Conservation (phyloP, 2,888 invertebrate species). For the Metopia argyrocephala region DNA sequence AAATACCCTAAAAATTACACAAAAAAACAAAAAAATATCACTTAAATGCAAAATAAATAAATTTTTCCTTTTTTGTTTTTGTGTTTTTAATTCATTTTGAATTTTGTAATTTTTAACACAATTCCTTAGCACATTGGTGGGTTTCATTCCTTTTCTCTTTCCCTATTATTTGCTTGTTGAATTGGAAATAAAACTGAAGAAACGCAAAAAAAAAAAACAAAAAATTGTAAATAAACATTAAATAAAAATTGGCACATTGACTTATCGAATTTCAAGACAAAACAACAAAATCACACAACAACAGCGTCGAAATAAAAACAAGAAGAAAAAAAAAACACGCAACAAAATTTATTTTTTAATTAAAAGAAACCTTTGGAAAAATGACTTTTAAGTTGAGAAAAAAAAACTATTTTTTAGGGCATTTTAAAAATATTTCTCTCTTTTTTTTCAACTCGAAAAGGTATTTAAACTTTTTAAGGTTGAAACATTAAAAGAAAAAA, state of each 20-base stretch:
- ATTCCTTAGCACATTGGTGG: conserved; percentile 26
- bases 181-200: conserved; percentile 2
- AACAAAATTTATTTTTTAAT: conserved; percentile 27
- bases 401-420: conserved; percentile 39
- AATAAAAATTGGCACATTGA: conserved; percentile 65
- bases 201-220: conserved; percentile 22
- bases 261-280: conserved; percentile 66
- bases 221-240: conserved; percentile 55
- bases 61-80: conserved; percentile 1
- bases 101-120: conserved; percentile 56
- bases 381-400: neutral
- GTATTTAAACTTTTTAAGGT: conserved; percentile 55
- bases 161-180: neutral
- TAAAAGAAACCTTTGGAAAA: conserved; percentile 49
- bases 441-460: neutral
- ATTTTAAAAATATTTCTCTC: conserved; percentile 5
- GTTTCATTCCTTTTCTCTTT: neutral
- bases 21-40: conserved; percentile 20
- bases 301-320: too few relatives aligned
- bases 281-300: too few relatives aligned
- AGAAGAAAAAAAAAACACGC: neutral
- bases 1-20: conserved; percentile 20
- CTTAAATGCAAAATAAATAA: conserved; percentile 38
- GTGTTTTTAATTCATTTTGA: conserved; percentile 44
- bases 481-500: conserved; percentile 15